Evolutionary conservation across 2,113 vertebrate species (phyloP).

Genomic region (Corythornis vintsioides): DNA sequence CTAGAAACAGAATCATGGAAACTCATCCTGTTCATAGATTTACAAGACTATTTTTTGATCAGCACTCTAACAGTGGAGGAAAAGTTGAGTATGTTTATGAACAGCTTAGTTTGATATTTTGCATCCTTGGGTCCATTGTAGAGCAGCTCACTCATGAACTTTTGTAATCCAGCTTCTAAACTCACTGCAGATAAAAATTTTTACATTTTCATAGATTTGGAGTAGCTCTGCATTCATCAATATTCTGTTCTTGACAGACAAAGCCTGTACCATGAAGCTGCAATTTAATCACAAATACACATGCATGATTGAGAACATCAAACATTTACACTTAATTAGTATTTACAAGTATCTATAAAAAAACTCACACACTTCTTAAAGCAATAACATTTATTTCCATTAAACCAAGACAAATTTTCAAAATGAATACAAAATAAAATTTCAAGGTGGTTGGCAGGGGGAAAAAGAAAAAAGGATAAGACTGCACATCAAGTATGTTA

Average conservation of each 20-base stretch:
- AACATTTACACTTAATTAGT: not conserved
- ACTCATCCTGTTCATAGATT: not conserved
- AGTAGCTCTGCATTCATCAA: not conserved
- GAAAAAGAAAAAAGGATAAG: not conserved
- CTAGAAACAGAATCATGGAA: not conserved
- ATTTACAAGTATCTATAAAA: not conserved
- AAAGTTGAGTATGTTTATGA: not conserved
- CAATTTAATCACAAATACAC: conserved; percentile 39
- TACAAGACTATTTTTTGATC: not conserved
- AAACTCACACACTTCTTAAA: conserved; percentile 24
- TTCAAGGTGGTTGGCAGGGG: conserved; percentile 33
- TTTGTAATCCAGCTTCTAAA: conserved; percentile 27
- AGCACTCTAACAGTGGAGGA: not conserved
- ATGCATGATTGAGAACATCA: not conserved
- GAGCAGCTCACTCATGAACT: not conserved
- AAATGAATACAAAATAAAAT: conserved; percentile 61
- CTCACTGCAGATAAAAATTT: not conserved
- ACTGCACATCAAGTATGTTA: not conserved
- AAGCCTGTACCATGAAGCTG: not conserved
- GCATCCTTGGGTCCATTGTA: not conserved
- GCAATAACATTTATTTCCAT: conserved; percentile 73
- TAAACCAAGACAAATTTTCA: conserved; percentile 50
- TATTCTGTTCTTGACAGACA: not conserved
- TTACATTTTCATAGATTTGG: not conserved
- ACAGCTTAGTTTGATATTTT: not conserved